Evolutionary conservation across 1,140 invertebrate genomes (phyloP).

Genomic region (Bombus pascuorum): DNA sequence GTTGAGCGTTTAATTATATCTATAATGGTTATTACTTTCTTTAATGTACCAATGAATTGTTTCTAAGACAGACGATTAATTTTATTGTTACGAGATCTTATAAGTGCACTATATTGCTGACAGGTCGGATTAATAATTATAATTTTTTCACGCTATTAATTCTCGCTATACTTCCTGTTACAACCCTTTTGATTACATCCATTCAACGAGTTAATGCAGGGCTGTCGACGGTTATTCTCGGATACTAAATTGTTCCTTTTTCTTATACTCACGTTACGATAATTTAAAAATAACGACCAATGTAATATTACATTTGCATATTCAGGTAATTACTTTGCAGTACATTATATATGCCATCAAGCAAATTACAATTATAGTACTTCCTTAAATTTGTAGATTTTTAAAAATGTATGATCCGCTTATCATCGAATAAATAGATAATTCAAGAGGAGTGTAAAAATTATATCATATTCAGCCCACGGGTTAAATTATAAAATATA

Average conservation of each 20-base stretch:
- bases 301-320: neutral
- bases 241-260: neutral
- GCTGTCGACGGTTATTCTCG: slow-evolving; percentile 1
- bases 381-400: too few relatives aligned
- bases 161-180: neutral
- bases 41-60: neutral
- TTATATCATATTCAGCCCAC: neutral
- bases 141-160: neutral
- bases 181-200: neutral
- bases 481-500: neutral
- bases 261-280: too few relatives aligned
- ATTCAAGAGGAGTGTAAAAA: neutral
- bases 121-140: neutral
- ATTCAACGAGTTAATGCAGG: neutral
- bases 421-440: neutral
- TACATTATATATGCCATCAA: too few relatives aligned
- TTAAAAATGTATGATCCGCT: too few relatives aligned
- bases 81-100: neutral
- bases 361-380: too few relatives aligned
- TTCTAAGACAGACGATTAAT: neutral
- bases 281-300: neutral
- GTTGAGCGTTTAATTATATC: neutral
- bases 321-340: neutral
- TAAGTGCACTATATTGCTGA: neutral
- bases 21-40: neutral